A percentile compares a stretch with the other conserved stretches of the same genome.
Conservation (phyloP, 1,140 invertebrate species). For the Plectrocnemia conspersa region DNA sequence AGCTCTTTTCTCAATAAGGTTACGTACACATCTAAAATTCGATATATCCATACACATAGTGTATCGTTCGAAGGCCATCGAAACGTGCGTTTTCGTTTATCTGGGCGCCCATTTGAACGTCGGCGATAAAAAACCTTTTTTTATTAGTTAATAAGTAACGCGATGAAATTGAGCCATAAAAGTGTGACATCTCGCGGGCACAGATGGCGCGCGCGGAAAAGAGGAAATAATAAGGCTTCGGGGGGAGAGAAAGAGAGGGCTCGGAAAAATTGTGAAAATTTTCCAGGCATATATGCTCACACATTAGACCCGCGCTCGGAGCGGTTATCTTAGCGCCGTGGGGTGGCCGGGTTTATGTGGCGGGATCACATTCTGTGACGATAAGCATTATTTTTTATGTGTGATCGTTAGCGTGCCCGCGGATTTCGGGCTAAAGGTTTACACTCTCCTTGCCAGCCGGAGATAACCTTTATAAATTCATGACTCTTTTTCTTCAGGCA, state of each 20-base stretch:
- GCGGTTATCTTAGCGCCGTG: not conserved
- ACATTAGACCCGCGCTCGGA: not conserved
- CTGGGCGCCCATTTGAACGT: too few species aligned
- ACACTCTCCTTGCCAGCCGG: too few species aligned
- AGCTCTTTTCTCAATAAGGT: too few species aligned
- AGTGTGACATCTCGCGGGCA: not conserved
- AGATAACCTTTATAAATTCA: too few species aligned
- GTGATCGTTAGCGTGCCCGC: not conserved
- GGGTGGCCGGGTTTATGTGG: not conserved
- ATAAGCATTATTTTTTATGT: conserved; percentile 10
- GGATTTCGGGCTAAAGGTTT: conserved; percentile 5
- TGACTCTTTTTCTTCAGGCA: too few species aligned
- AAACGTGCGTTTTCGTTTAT: too few species aligned
- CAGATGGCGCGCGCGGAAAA: not conserved
- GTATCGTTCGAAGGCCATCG: too few species aligned
- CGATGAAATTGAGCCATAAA: conserved; percentile 3
- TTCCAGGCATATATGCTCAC: not conserved
- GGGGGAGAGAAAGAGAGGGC: not conserved
- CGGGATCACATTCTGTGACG: conserved; percentile 2
- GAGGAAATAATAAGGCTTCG: not conserved
- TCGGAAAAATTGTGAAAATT: not conserved
- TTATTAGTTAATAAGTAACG: not conserved
- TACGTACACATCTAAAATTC: too few species aligned
- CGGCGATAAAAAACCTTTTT: not conserved
- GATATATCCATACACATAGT: too few species aligned